phyloP scores from a whole-genome alignment of 2,113 vertebrate genomes.

The Tupaia chinensis region DNA sequence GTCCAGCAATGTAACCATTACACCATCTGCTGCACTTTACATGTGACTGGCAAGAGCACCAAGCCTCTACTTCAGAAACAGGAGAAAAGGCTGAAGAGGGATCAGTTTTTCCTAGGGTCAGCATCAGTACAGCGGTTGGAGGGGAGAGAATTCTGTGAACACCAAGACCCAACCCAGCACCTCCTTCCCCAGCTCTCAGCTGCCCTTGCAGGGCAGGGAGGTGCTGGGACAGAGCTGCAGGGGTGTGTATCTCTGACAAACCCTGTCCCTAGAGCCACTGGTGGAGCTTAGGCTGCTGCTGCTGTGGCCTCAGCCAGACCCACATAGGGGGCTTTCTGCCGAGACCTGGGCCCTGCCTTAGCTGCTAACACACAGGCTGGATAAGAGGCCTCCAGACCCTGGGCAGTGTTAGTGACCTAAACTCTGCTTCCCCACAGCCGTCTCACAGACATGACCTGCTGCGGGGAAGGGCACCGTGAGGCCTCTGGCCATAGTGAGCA shows the following conservation, averaged over 20 bases:
- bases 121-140: neutral
- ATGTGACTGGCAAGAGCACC: neutral
- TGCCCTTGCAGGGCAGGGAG: neutral
- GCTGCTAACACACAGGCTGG: neutral
- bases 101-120: neutral
- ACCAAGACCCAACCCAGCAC: neutral
- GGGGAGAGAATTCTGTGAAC: neutral
- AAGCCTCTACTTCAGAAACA: neutral
- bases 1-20: too few species aligned
- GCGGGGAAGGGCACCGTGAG: neutral
- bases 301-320: neutral
- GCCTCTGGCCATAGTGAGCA: neutral
- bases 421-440: neutral
- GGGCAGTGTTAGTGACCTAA: neutral
- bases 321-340: neutral
- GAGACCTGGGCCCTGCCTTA: neutral
- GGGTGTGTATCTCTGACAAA: neutral
- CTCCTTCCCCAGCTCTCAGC: neutral
- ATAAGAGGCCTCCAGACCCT: neutral
- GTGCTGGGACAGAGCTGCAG: neutral
- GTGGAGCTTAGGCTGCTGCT: neutral
- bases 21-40: neutral
- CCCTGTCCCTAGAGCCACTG: neutral
- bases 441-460: neutral
- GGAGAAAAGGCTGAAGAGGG: neutral